These are phyloP conservation scores for Dynastes maya DNA, from an alignment of 2,888 invertebrate genomes.

Conservation along the genomic window DNA sequence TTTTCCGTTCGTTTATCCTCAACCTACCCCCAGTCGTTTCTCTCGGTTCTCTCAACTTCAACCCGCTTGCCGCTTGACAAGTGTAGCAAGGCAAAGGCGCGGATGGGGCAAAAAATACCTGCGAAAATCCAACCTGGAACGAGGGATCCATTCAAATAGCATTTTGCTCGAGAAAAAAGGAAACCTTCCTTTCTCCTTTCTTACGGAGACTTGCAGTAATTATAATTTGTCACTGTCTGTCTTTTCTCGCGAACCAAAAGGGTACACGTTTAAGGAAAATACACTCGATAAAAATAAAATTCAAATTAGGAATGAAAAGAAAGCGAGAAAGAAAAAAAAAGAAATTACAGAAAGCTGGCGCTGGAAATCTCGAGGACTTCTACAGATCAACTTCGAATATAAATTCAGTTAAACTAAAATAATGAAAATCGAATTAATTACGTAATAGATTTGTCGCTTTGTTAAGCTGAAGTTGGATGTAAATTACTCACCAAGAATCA, in stretches of 20 bases:
- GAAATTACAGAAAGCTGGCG: background rate
- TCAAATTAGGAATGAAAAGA: constrained; percentile 39
- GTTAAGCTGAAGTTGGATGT: constrained; percentile 14
- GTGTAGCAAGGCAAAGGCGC: background rate
- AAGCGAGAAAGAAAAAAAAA: constrained; percentile 12
- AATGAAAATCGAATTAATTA: constrained; percentile 37
- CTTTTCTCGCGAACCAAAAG: constrained; percentile 18
- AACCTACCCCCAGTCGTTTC: background rate
- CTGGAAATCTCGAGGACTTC: constrained; percentile 3
- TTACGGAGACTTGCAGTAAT: constrained; percentile 37
- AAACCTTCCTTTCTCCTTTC: background rate
- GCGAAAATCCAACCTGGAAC: constrained; percentile 36
- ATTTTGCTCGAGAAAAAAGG: background rate
- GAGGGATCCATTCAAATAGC: constrained; percentile 28
- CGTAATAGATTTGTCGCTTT: constrained; percentile 24
- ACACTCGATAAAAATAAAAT: constrained; percentile 45
- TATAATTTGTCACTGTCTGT: constrained; percentile 53
- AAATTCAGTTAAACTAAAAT: constrained; percentile 39
- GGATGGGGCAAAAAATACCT: constrained; percentile 23
- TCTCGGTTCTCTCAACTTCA: constrained; percentile 4
- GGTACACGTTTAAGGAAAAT: constrained; percentile 38
- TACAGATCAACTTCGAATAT: constrained; percentile 20
- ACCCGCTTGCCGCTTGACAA: constrained; percentile 1
- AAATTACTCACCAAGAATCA: constrained; percentile 24
- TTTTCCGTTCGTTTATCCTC: constrained; percentile 24